phyloP scores from a whole-genome alignment of 2,113 vertebrate genomes.

The Polyodon spathula region DNA sequence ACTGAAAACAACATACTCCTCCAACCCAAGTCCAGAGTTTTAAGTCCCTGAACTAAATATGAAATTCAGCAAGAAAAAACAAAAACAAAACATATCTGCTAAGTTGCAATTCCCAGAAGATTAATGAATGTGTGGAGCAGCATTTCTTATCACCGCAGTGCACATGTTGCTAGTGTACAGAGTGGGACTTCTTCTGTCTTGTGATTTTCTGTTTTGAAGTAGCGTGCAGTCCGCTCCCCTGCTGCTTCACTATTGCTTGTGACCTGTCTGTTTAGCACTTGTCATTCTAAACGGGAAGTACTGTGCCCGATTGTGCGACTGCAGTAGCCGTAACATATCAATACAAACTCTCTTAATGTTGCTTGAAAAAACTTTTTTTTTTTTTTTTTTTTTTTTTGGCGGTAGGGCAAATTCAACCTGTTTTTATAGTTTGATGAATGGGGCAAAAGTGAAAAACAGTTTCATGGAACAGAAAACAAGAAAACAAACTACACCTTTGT shows the following conservation, averaged over 20 bases:
- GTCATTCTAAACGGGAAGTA: neutral
- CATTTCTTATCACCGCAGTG: slow-evolving; percentile 31
- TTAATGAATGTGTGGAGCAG: slow-evolving; percentile 33
- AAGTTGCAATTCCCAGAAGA: slow-evolving; percentile 33
- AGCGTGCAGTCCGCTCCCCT: slow-evolving; percentile 14
- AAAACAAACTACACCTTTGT: too few species aligned
- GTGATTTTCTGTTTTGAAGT: slow-evolving; percentile 12
- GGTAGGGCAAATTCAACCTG: too few species aligned
- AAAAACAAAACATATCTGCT: too few species aligned
- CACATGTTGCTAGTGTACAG: slow-evolving; percentile 33
- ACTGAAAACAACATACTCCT: neutral
- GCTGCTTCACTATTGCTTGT: slow-evolving; percentile 5
- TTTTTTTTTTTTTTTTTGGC: too few species aligned
- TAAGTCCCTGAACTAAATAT: neutral
- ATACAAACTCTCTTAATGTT: slow-evolving; percentile 6
- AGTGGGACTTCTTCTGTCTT: slow-evolving; percentile 14
- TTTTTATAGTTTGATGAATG: too few species aligned
- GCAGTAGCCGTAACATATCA: neutral
- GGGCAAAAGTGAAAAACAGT: too few species aligned
- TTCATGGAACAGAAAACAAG: too few species aligned
- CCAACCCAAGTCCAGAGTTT: slow-evolving; percentile 2
- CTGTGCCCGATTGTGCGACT: slow-evolving; percentile 8
- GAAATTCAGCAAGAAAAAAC: slow-evolving; percentile 7
- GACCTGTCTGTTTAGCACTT: slow-evolving; percentile 13
- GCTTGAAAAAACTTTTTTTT: neutral